Evolutionary conservation across 2,888 invertebrate genomes (phyloP), one percentile per base, ranked within the genome.

Genomic region (Tuberolachnus salignus): DNA sequence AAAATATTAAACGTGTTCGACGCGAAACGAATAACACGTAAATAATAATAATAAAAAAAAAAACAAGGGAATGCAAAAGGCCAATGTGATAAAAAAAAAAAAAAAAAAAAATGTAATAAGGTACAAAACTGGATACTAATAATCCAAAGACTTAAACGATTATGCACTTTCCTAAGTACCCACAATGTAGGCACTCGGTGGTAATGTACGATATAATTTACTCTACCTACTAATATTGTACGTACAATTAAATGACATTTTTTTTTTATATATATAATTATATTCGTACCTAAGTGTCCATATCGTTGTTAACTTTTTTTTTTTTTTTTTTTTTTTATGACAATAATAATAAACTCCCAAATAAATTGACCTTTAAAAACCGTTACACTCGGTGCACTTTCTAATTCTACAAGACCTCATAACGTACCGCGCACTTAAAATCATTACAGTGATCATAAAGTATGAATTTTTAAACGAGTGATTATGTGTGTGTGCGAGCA

Each of bases 331-430:
- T n/a, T n/a, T n/a, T n/a, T n/a, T n/a, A n/a, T 72, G 72, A 72
- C 51, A 3, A 73, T 34, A 63, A 61, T 61, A 72, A 63, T 51
- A 9, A 61, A 63, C 34, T 51, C 21, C 6, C 51, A 73, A 53
- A 64, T 74, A 73, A 53, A 64, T 74, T 74, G 63, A 74, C 63
- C 73, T 74, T 63, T 64, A 74, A 74, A 64, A 74, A 64, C 73
- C 73, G 73, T 64, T 64, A 64, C 63, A 64, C 73, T 64, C 34
- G 63, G 23, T 10, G 64, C n/a, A 64, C 73, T 64, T 74, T 74
- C 73, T 74, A 74, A 73, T 74, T 74, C 63, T 6, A 6, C 34
- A 53, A 74, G 42, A 74, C n/a, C 64, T 23, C 42, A 44, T 64
- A 19, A 61, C 34, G 34, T 19, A 51, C n/a, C 46, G 11, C 6